Base-by-base conservation (phyloP, 2,113 vertebrate genomes). In the Girardinichthys multiradiatus region DNA sequence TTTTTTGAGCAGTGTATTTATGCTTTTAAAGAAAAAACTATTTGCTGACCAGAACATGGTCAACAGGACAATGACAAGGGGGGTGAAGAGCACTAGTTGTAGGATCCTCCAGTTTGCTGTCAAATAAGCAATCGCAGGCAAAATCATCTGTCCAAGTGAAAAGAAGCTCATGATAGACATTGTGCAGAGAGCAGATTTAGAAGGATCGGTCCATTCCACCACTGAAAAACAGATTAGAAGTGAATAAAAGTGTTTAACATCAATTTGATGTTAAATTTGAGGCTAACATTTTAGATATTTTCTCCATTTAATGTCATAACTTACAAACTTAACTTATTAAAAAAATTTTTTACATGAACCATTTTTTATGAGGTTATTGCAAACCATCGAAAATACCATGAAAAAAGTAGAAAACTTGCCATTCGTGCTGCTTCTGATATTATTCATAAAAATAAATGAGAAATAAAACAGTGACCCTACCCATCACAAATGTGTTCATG, bases 71-170 rank as follows among this genome's bases (percentile, higher is more conserved):
- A 86, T 26, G 8, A 94, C 58, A 2, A 94, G 0, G 0, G 95
- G 94, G 0, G 64, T 68, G 0, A 93, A 93, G 30, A 94, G 88
- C 1, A 92, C 90, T 0, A 96, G 80, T 27, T 98, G 91, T 58
- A 98, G 80, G 17, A 93, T 69, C 86, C 95, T 95, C 96, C 96
- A 98, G 87, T 95, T 91, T 0, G 21, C 93, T 58, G 96, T 70
- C 0, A 88, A 88, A 0, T 95, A 98, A 66, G 96, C 93, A 1
- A 97, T 54, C 0, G 96, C 96, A 0, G 96, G 91, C 28, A 98
- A 64, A 1, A 86, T 0, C 86, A 97, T 95, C 78, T 94, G 92
- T 3, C 96, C 96, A 0, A 93, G 0, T 0, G 95, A 85, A 0
- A 92, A 94, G 26, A 37, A 75, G 24, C 76, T 73, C 6, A 84